Base-by-base conservation (phyloP, 2,113 vertebrate genomes). In the Labrus mixtus region DNA sequence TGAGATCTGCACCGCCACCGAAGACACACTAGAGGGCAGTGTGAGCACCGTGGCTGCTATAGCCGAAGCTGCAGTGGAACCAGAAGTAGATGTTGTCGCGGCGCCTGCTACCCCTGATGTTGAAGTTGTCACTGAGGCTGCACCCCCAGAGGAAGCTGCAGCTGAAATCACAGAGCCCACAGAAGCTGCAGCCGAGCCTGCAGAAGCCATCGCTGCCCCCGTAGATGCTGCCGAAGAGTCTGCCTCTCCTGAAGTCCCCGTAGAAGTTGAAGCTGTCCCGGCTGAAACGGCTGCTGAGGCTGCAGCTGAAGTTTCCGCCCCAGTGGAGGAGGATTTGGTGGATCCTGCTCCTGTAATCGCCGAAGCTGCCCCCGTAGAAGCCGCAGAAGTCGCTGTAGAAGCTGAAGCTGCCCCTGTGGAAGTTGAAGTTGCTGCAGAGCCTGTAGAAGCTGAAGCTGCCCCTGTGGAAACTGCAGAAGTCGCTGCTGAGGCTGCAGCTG, bases 301-400 rank as follows among this genome's bases (percentile, higher is more conserved):
- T 13, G 46, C 65, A 10, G 65, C 61, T 72, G 89, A 83, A 65
- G 78, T 58, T n/a, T 51, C 73, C 11, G 25, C 56, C 23, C 43
- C 68, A 12, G 60, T 63, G 11, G 62, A 78, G 50, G 75, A 73
- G 45, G 86, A 92, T 69, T 76, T 90, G 68, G 70, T 79, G 57
- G 86, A 91, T 29, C 23, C 67, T 8, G 85, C 77, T 11, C 36
- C n/a, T 16, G 12, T 57, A 13, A 51, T 65, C 9, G 68, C 61
- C 69, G 89, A 83, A 67, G 78, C 55, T 22, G 46, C 73, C 25
- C 25, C 25, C 6, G 29, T 33, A 33, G 29, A 33, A 33, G 29
- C 60, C 67, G 19, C 54, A 48, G 73, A 23, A 50, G 6, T 19
- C 4, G 0, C 46, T 19, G 17, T 46, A 46, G 15, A 46, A 13